Base-by-base conservation (phyloP, 2,888 invertebrate genomes). In the Leucoptera coffeella region DNA sequence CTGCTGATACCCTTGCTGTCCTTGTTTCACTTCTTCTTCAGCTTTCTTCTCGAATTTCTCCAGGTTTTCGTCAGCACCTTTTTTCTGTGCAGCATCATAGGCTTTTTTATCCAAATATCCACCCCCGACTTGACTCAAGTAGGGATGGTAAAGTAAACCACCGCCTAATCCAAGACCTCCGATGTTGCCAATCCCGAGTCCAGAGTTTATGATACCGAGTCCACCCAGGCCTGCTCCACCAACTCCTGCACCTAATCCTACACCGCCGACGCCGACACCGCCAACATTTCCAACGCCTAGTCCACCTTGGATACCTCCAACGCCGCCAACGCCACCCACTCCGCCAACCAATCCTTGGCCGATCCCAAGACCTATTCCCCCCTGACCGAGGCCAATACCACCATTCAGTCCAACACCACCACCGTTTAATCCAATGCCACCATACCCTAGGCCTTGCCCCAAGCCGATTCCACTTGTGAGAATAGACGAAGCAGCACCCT, bases 41-140 rank as follows among this genome's bases (percentile, higher is more conserved):
- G 64, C 59, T 35, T 73, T 71, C 23, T 75, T 77, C 34, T 67
- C 62, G 2, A 72, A 35, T 37, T 76, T 75, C 32, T 75, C 72
- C 30, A 69, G 44, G 35, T 72, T 71, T 37, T 67, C 72, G 36
- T 73, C 77, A 4, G 72, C 73, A 3, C 61, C 54, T 35, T 75
- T 75, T 39, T 77, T 77, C 33, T 76, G 73, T 9, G 62, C 76
- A 4, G 69, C 69, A 26, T 73, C 75, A 37, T 72, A 77, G 4
- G 69, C 61, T 28, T 73, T 71, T 36, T 75, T 75, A 35, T 77
- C 75, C 0, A 76, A 55, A 30, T 64, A 73, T 21, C 71, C 73
- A 12, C 59, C 58, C 2, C 61, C 56, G 9, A 62, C 45, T 50
- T 65, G 64, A n/a, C 54, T 39, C 7, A 64, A 36, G 6, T 56